These are phyloP conservation scores for Hemithea aestivaria DNA, from an alignment of 2,888 invertebrate genomes.

Conservation along the genomic window DNA sequence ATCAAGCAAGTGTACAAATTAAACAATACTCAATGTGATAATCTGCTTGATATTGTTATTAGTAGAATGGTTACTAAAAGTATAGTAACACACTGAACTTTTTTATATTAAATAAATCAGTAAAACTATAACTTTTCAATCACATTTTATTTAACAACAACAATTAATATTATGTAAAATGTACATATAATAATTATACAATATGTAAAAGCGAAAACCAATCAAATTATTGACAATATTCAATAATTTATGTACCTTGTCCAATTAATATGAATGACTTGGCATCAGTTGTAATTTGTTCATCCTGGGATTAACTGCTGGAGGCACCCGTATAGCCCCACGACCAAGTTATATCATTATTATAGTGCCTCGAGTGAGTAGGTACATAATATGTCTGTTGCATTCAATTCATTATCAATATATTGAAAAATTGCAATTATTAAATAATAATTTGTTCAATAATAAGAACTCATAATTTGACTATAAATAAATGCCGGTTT, in stretches of 20 bases:
- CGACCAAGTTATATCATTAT: too few relatives aligned
- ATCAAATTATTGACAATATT: slow-evolving; percentile 51
- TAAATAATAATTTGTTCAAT: slow-evolving; percentile 33
- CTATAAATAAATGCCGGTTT: slow-evolving; percentile 38
- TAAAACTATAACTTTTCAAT: slow-evolving; percentile 26
- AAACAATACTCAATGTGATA: slow-evolving; percentile 61
- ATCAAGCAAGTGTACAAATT: slow-evolving; percentile 82
- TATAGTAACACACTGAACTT: slow-evolving; percentile 59
- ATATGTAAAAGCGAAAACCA: slow-evolving; percentile 62
- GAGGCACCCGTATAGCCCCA: too few relatives aligned
- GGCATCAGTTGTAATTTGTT: slow-evolving; percentile 18
- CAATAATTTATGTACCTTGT: slow-evolving; percentile 33
- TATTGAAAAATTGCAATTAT: neutral
- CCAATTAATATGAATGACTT: slow-evolving; percentile 14
- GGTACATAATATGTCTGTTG: too few relatives aligned
- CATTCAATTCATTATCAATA: neutral
- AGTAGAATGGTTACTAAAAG: slow-evolving; percentile 84
- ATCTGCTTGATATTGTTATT: slow-evolving; percentile 79
- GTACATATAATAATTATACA: slow-evolving; percentile 69
- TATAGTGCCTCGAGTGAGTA: neutral
- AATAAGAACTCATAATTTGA: slow-evolving; percentile 25
- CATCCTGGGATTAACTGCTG: slow-evolving; percentile 8
- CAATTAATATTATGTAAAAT: slow-evolving; percentile 72
- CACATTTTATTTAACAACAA: slow-evolving; percentile 74
- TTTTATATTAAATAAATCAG: neutral